Base-by-base conservation (phyloP, 2,113 vertebrate species). In the Istiophorus platypterus region DNA sequence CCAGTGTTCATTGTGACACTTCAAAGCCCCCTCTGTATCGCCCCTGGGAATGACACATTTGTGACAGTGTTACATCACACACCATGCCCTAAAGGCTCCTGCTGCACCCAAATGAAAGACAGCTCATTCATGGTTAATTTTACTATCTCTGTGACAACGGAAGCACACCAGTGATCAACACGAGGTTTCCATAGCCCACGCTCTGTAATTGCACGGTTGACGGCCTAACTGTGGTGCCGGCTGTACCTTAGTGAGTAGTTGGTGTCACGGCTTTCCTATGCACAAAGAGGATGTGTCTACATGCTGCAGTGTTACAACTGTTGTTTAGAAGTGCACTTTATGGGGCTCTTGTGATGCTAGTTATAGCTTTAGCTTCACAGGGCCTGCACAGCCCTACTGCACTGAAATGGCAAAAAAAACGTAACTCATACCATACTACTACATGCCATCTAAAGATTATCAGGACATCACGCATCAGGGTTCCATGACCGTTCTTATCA, bases 1-100 rank as follows among this genome's bases (percentile, higher is more conserved):
- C 85, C 82, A 90, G 85, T 91, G 90, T 94, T 93, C 91, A 93
- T 91, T 91, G 88, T 89, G 81, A 80, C 85, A 90, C 88, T 88
- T 92, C 93, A 94, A 94, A 93, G 90, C 68, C 76, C 83, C 74
- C 79, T 89, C 85, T 91, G 90, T 90, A 88, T 88, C 83, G 87
- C 85, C 82, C 78, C 69, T 84, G 88, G 88, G 90, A 93, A 87
- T 90, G 84, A 89, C 89, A 93, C 84, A 87, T 90, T 91, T 90
- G 88, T 91, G 85, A 89, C 89, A 88, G 78, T 82, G 84, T 93
- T 91, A 92, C 90, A 92, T 94, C 91, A 92, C 87, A 88, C 47
- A 17, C 65, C 69, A 37, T 81, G 76, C 88, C 92, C 92, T 73
- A 17, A 87, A 79, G 91, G 86, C 86, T 93, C 68, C 87, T 47